These are phyloP conservation scores for Hydrophis major DNA, from an alignment of 2,797 vertebrate species.

Conservation along the genomic window DNA sequence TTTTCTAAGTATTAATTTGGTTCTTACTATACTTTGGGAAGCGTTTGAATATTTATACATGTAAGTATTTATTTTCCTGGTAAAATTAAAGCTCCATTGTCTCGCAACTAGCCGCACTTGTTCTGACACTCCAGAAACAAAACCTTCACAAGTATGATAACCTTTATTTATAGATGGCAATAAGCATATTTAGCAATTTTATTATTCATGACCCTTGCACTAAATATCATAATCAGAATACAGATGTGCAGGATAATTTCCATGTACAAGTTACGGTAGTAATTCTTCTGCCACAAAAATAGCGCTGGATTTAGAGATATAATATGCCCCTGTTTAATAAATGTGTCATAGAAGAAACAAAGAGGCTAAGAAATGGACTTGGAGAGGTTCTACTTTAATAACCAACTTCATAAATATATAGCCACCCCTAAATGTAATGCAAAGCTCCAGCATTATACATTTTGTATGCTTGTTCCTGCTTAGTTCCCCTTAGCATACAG, in stretches of 20 bases:
- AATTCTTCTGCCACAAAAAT: constrained; percentile 73
- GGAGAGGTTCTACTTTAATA: constrained; percentile 38
- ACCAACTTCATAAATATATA: constrained; percentile 46
- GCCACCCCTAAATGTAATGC: constrained; percentile 32
- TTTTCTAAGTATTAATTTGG: constrained; percentile 53
- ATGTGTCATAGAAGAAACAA: constrained; percentile 49
- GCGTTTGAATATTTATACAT: constrained; percentile 75
- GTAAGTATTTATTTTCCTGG: constrained; percentile 76
- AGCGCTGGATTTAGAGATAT: constrained; percentile 68
- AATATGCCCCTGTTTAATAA: constrained; percentile 60
- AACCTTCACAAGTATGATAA: constrained; percentile 68
- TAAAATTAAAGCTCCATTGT: constrained; percentile 77
- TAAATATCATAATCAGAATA: constrained; percentile 78
- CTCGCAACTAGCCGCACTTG: constrained; percentile 72
- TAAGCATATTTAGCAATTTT: constrained; percentile 76
- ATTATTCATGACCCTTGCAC: constrained; percentile 79
- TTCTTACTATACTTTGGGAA: constrained; percentile 53
- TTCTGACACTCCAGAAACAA: constrained; percentile 69
- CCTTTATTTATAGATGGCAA: constrained; percentile 79
- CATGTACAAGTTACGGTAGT: constrained; percentile 66
- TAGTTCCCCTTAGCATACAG: constrained; percentile 28
- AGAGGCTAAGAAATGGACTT: constrained; percentile 37
- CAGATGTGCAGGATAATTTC: constrained; percentile 72
- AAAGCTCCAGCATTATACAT: constrained; percentile 17
- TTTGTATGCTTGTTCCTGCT: constrained; percentile 25